Conservation (phyloP, 2,113 vertebrate genomes). For the Nothoprocta perdicaria region DNA sequence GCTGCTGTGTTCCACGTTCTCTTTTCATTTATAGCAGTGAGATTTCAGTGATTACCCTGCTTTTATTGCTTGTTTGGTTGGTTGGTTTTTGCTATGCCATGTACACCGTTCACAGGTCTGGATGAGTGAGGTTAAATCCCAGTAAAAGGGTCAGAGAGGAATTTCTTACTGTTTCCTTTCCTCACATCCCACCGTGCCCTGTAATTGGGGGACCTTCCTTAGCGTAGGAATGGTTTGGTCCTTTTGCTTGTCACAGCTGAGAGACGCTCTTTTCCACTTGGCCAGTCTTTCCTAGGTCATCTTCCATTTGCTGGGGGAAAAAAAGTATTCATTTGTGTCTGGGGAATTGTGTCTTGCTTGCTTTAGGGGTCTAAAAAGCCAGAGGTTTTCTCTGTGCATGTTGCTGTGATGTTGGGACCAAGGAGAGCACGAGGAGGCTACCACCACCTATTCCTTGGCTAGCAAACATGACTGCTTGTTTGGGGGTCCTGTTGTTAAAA, state of each 20-base stretch:
- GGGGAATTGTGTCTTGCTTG: not conserved
- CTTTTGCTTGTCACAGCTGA: not conserved
- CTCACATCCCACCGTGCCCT: not conserved
- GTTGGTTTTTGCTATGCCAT: not conserved
- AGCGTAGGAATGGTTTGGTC: not conserved
- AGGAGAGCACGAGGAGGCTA: not conserved
- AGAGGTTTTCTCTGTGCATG: not conserved
- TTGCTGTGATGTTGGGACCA: not conserved
- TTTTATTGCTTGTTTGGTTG: too few species aligned
- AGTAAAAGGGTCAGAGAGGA: not conserved
- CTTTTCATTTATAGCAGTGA: accelerated
- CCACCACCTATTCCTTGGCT: not conserved
- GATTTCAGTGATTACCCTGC: not conserved
- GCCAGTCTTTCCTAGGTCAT: not conserved
- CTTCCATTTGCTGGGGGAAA: not conserved
- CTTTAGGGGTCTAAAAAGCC: not conserved
- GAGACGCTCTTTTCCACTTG: not conserved
- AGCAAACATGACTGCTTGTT: not conserved
- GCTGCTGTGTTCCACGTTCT: accelerated
- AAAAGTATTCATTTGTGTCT: not conserved
- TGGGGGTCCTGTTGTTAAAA: not conserved
- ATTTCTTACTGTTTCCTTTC: not conserved
- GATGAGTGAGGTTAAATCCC: not conserved
- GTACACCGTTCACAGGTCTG: not conserved
- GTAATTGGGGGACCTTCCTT: not conserved